A percentile compares a stretch with the other conserved stretches of the same genome.
Conservation (phyloP, 2,888 invertebrate species). For the Ctenicera cuprea region DNA sequence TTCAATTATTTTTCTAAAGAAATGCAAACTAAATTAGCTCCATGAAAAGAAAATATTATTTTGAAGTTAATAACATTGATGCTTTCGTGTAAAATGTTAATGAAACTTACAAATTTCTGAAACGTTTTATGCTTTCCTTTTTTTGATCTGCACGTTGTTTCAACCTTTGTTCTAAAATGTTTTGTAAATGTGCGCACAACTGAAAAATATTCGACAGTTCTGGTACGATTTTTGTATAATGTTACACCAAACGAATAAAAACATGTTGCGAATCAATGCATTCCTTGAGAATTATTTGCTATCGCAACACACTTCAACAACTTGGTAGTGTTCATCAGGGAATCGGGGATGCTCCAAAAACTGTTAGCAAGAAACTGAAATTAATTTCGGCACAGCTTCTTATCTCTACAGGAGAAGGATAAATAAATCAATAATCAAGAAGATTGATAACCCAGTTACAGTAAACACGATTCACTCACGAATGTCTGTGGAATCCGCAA, state of each 20-base stretch:
- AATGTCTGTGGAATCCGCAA: conserved; percentile 16
- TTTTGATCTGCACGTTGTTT: background rate
- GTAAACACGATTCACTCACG: conserved; percentile 33
- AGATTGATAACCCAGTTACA: conserved; percentile 34
- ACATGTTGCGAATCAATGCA: conserved; percentile 4
- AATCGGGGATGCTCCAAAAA: conserved; percentile 17
- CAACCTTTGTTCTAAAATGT: too few species aligned
- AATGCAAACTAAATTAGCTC: background rate
- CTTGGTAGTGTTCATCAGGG: conserved; percentile 7
- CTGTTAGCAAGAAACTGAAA: conserved; percentile 26
- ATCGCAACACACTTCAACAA: conserved; percentile 11
- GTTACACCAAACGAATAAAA: background rate
- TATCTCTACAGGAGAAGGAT: conserved; percentile 26
- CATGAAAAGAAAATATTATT: background rate
- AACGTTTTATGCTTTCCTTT: background rate
- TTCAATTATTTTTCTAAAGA: background rate
- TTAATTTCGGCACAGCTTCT: conserved; percentile 31
- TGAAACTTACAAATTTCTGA: background rate
- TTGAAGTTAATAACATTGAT: background rate
- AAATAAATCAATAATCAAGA: conserved; percentile 32
- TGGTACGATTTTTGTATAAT: background rate
- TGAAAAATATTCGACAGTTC: too few species aligned
- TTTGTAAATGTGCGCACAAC: too few species aligned
- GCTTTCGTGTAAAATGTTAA: conserved; percentile 2
- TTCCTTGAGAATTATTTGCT: background rate